These are phyloP conservation scores for Ia io DNA, from an alignment of 2,113 vertebrate genomes.

Conservation along the genomic window DNA sequence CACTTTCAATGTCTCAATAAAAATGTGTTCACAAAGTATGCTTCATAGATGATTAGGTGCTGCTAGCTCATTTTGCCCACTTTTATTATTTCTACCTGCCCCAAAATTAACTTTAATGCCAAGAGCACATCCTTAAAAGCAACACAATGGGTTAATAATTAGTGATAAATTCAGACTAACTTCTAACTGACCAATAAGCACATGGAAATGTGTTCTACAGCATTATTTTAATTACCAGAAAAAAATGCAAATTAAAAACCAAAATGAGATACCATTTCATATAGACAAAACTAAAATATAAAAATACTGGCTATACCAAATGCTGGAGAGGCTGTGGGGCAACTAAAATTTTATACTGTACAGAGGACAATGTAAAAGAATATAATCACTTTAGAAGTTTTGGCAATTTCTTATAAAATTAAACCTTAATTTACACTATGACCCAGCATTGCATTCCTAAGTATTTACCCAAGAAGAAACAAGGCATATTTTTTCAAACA, in stretches of 20 bases:
- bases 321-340: neutral
- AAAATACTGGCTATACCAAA: neutral
- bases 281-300: neutral
- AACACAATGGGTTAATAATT: neutral
- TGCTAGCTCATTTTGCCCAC: neutral
- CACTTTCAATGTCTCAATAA: neutral
- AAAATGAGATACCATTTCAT: neutral
- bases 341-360: neutral
- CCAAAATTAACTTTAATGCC: neutral
- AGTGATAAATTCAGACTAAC: neutral
- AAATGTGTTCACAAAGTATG: neutral
- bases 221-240: neutral
- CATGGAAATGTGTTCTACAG: neutral
- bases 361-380: neutral
- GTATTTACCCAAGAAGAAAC: neutral
- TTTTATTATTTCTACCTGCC: conserved; percentile 11
- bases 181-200: neutral
- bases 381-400: neutral
- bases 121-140: neutral
- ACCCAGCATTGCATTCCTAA: neutral
- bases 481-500: neutral
- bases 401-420: neutral
- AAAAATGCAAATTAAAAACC: neutral
- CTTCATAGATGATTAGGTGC: neutral
- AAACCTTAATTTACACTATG: neutral